phyloP scores from a whole-genome alignment of 23 tunicate genomes.

The Phallusia fumigata region DNA sequence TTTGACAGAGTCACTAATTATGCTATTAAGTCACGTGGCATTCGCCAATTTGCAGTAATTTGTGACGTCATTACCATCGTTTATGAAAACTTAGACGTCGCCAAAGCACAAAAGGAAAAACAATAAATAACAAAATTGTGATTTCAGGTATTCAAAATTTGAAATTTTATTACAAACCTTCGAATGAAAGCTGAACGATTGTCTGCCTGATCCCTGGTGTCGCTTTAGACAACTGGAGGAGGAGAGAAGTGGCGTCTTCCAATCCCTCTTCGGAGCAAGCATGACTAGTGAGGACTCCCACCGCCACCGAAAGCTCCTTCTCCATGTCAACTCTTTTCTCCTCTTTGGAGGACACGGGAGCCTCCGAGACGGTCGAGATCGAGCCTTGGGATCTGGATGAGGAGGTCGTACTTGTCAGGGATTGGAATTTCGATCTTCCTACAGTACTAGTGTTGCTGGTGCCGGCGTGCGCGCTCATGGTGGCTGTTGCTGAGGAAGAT shows the following conservation, averaged over 20 bases:
- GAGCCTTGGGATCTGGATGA: constrained; percentile 80
- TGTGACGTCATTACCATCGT: too few relatives aligned
- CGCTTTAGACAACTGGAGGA: constrained; percentile 80
- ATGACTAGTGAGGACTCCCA: constrained; percentile 84
- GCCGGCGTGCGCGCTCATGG: constrained; percentile 87
- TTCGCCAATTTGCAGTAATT: too few relatives aligned
- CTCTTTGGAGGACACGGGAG: constrained; percentile 29
- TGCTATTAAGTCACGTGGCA: too few relatives aligned
- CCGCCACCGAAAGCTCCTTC: constrained; percentile 75
- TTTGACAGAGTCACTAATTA: too few relatives aligned
- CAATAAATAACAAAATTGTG: too few relatives aligned
- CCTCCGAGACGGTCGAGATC: constrained; percentile 63
- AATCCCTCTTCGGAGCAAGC: constrained; percentile 97
- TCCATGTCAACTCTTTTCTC: constrained; percentile 34
- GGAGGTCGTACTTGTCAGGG: constrained; percentile 81
- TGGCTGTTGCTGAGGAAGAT: constrained; percentile 19
- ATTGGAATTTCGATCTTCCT: constrained; percentile 31
- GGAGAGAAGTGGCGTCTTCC: constrained; percentile 89
- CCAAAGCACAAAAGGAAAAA: too few relatives aligned
- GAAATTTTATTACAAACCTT: constrained; percentile 42
- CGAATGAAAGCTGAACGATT: constrained; percentile 62
- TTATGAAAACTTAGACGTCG: too few relatives aligned
- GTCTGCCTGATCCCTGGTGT: constrained; percentile 53
- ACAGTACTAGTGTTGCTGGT: constrained; percentile 88
- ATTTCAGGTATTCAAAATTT: too few relatives aligned